A percentile compares a stretch with the other conserved stretches of the same genome.
Evolutionary conservation across 2,797 vertebrate genomes (phyloP).

Genomic region (Synanceia verrucosa): DNA sequence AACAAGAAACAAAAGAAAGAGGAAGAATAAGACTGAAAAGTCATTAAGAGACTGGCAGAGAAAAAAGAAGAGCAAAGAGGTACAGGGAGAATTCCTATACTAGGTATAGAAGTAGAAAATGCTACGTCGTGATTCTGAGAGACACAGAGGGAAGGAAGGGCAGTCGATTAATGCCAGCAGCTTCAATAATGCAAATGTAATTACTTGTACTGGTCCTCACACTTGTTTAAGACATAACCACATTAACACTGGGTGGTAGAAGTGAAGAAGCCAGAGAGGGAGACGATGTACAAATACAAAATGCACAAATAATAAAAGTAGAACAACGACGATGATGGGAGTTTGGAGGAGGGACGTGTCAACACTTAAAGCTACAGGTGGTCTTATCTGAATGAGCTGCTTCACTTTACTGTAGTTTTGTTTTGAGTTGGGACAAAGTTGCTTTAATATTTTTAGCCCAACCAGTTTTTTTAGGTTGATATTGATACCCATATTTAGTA

Average conservation of each 20-base stretch:
- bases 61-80: neutral
- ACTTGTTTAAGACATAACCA: conserved; percentile 69
- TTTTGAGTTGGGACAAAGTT: neutral
- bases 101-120: neutral
- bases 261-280: conserved; percentile 4
- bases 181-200: conserved; percentile 85
- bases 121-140: neutral
- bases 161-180: conserved; percentile 77
- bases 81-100: neutral
- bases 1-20: neutral
- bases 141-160: conserved; percentile 8
- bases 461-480: neutral
- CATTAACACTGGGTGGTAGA: conserved; percentile 55
- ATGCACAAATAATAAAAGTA: neutral
- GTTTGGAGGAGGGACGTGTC: neutral
- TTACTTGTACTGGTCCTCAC: conserved; percentile 73
- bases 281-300: conserved; percentile 17
- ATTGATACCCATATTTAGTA: neutral
- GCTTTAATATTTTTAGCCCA: neutral
- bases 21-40: neutral
- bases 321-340: neutral
- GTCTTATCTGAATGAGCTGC: neutral
- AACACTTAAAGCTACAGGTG: neutral
- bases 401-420: neutral
- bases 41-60: neutral